A percentile compares a stretch with the other conserved stretches of the same genome.
phyloP scores from a whole-genome alignment of 2,888 invertebrate genomes.

The Papilio elwesi region DNA sequence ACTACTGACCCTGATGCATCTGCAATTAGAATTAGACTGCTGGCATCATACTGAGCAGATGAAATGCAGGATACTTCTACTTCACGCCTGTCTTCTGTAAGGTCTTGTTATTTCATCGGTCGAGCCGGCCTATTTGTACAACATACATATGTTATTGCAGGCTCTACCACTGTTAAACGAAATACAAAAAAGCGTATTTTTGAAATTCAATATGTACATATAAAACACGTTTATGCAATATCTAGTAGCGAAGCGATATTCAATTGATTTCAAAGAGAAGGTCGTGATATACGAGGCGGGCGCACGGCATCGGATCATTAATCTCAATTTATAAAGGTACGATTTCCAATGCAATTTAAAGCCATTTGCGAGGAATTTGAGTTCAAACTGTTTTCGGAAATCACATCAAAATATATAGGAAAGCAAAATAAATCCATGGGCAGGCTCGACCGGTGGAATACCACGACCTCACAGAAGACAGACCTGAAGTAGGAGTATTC shows the following conservation, averaged over 20 bases:
- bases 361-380: conserved; percentile 34
- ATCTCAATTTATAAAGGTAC: conserved; percentile 41
- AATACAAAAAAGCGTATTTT: not conserved
- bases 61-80: no score
- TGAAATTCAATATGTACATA: not conserved
- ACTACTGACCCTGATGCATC: no score
- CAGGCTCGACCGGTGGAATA: no score
- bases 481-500: no score
- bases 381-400: conserved; percentile 24
- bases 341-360: conserved; percentile 39
- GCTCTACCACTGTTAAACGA: no score
- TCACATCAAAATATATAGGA: not conserved
- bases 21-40: no score
- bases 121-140: no score
- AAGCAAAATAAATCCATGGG: not conserved
- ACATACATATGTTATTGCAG: no score
- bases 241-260: conserved; percentile 35
- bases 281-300: conserved; percentile 36
- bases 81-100: no score
- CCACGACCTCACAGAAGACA: no score
- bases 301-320: conserved; percentile 39
- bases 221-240: not conserved
- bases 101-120: no score
- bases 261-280: conserved; percentile 35
- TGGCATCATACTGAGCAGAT: no score